Evolutionary conservation across 2,888 invertebrate genomes (phyloP).

Genomic region (Odontothrips loti): DNA sequence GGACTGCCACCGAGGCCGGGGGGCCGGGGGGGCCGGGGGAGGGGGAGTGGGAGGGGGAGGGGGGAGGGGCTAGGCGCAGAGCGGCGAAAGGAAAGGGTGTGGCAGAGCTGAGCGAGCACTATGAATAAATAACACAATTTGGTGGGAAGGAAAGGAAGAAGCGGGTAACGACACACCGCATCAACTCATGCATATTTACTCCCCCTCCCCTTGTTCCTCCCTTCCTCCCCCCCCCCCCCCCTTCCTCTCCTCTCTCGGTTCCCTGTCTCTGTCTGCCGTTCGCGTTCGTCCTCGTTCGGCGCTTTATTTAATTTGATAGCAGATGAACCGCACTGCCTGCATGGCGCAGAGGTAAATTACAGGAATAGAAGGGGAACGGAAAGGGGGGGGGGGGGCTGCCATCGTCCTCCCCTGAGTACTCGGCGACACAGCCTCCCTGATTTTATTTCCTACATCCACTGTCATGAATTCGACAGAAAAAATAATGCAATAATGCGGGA

Average conservation of each 20-base stretch:
- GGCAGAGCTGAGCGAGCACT: conserved; percentile 23
- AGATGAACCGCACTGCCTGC: conserved; percentile 13
- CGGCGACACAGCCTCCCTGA: background rate
- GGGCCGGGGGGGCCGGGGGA: background rate
- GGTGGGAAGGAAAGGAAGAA: conserved; percentile 16
- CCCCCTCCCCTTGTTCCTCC: background rate
- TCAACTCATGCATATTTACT: conserved; percentile 24
- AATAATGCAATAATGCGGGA: background rate
- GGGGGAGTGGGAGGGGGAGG: no score
- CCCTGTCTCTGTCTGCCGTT: background rate
- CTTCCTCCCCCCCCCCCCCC: background rate
- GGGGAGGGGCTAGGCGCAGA: background rate
- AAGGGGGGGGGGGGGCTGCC: background rate
- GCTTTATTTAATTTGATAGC: conserved; percentile 16
- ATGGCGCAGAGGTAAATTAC: conserved; percentile 5
- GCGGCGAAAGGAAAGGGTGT: background rate
- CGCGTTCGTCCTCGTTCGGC: background rate
- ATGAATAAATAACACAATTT: conserved; percentile 27
- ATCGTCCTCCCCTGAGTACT: background rate
- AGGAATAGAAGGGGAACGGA: background rate
- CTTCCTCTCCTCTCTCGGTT: background rate
- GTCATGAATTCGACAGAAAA: background rate
- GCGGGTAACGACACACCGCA: conserved; percentile 23
- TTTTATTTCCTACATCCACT: background rate
- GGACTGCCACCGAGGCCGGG: no score